Base-by-base conservation (phyloP, 2,113 vertebrate species). In the Blennius ocellaris region DNA sequence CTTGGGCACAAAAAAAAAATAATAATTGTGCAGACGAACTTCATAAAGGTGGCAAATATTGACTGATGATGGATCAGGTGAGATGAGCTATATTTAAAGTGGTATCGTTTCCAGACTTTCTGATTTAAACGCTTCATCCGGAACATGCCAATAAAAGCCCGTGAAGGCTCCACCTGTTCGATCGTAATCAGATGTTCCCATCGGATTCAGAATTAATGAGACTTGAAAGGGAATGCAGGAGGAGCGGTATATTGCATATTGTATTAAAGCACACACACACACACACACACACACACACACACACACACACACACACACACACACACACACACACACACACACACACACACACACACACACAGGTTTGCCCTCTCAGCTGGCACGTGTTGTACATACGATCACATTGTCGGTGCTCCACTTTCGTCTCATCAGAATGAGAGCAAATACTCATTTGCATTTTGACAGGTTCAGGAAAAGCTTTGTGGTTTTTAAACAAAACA, bases 31-130 rank as follows among this genome's bases (percentile, higher is more conserved):
- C 51, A n/a, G 37, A 43, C 7, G 36, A 61, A n/a, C 54, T 69
- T 78, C 14, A 49, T 55, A 53, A 69, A 76, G 15, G 48, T 55
- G 50, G 38, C 37, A 81, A 68, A 82, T 69, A 67, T 62, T 0
- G 8, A 52, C 51, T 52, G 10, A 60, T 61, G 67, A 44, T 57
- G 55, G 53, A 75, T 55, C 6, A 30, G 40, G 39, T 37, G 40
- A 49, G 69, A 54, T 2, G 44, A 15, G 21, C 58, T 64, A 8
- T 65, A 8, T 67, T 68, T 58, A 50, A 66, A 58, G 51, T 49
- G 7, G 11, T 17, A 51, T 36, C 3, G 43, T 38, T 48, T 62
- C 4, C 52, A 71, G 63, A 37, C 21, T 61, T 45, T 64, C 1
- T 7, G 15, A 51, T 17, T 65, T 5, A 65, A 50, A 30, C 56